These are phyloP conservation scores for Microcebus jonahi DNA, from an alignment of 2,113 vertebrate genomes.

Conservation along the genomic window DNA sequence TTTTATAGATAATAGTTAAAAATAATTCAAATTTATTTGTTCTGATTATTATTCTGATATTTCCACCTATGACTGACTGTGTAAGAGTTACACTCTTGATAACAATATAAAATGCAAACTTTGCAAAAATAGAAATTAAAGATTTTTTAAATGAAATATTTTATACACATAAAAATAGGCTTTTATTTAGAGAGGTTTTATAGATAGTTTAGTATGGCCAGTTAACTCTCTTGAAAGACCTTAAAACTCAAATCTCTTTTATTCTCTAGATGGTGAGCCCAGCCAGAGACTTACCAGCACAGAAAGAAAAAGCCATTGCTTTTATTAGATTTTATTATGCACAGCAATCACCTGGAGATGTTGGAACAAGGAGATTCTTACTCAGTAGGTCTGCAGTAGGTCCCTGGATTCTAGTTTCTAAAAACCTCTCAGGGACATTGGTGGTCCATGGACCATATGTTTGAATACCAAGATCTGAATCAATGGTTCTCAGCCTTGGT, in stretches of 20 bases:
- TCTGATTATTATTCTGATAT: neutral
- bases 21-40: neutral
- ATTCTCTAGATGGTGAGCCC: neutral
- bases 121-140: slow-evolving; percentile 15
- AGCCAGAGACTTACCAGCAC: neutral
- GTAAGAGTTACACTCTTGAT: neutral
- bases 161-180: neutral
- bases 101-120: neutral
- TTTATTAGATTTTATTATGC: neutral
- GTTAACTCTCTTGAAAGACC: neutral
- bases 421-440: neutral
- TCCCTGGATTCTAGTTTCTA: neutral
- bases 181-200: neutral
- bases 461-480: neutral
- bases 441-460: neutral
- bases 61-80: neutral
- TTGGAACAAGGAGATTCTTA: neutral
- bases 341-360: neutral
- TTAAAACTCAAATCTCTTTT: neutral
- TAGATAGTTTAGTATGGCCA: neutral
- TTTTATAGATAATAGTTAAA: neutral
- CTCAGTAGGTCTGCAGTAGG: neutral
- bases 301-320: neutral
- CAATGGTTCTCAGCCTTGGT: neutral
- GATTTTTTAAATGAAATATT: neutral